Percentiles rank a stretch among this genome's conserved stretches.
phyloP scores from a whole-genome alignment of 2,113 vertebrate genomes.

The Rhagologus leucostigma region DNA sequence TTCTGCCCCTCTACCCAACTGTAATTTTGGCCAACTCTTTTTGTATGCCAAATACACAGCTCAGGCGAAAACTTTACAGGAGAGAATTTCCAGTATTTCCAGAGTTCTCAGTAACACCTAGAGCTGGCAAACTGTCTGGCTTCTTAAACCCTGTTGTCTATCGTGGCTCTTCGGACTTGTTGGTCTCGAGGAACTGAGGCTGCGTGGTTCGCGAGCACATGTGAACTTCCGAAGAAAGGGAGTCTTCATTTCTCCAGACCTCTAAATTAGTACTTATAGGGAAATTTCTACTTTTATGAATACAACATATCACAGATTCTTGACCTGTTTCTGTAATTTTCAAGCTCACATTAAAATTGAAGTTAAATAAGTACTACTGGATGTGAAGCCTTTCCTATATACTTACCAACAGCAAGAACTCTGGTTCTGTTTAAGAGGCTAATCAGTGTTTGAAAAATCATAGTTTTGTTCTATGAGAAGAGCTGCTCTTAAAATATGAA shows the following conservation, averaged over 20 bases:
- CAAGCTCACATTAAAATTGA: background rate
- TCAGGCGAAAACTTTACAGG: background rate
- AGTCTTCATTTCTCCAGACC: background rate
- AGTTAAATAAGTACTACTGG: background rate
- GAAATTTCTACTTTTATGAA: background rate
- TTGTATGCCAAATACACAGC: background rate
- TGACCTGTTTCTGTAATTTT: background rate
- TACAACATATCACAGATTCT: background rate
- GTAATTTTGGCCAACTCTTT: background rate
- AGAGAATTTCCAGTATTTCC: background rate
- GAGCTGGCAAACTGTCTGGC: background rate
- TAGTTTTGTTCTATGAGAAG: background rate
- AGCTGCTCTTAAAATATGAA: background rate
- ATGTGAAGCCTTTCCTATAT: background rate
- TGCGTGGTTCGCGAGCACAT: background rate
- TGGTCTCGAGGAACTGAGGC: background rate
- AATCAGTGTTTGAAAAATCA: background rate
- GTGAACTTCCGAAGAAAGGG: background rate
- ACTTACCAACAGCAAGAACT: background rate
- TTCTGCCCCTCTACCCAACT: fast-evolving
- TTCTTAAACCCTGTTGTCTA: background rate
- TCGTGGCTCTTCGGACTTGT: background rate
- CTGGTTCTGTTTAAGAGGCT: background rate
- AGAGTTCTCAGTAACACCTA: background rate
- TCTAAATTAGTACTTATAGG: background rate